A percentile compares a stretch with the other conserved stretches of the same genome.
Conservation (phyloP, 2,113 vertebrate species). For the Ibidorhyncha struthersii region DNA sequence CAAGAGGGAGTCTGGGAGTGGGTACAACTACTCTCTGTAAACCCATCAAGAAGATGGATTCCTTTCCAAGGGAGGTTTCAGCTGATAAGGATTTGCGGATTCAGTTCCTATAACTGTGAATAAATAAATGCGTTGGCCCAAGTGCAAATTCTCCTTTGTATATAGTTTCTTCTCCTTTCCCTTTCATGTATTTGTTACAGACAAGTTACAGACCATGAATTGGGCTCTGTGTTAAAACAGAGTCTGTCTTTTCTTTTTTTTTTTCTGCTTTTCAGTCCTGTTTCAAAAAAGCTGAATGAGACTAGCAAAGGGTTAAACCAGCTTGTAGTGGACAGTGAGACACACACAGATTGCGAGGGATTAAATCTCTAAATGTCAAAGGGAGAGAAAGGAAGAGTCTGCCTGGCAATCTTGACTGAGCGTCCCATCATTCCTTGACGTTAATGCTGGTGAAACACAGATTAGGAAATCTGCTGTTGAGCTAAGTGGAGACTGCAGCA, state of each 20-base stretch:
- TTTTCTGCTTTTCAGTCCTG: background rate
- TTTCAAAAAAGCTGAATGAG: background rate
- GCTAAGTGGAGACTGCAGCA: conserved; percentile 18
- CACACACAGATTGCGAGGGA: background rate
- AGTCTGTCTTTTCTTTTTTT: background rate
- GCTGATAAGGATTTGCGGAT: background rate
- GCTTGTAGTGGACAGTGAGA: background rate
- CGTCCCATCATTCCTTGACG: background rate
- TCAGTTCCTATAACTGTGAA: background rate
- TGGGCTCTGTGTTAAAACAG: background rate
- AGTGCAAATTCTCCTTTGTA: background rate
- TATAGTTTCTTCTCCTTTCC: background rate
- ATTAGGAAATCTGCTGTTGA: conserved; percentile 37
- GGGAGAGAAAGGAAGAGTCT: conserved; percentile 2
- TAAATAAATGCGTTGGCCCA: background rate
- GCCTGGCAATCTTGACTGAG: background rate
- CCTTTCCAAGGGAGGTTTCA: background rate
- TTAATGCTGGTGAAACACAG: conserved; percentile 44
- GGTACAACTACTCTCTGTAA: background rate
- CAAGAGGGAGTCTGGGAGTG: background rate
- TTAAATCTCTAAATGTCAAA: conserved; percentile 28
- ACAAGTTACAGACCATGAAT: background rate
- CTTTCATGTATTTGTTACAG: background rate
- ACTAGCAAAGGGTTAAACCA: background rate
- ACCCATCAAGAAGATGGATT: background rate